These are phyloP conservation scores for Peromyscus nudipes DNA, from an alignment of 2,797 vertebrate species.

Conservation along the genomic window DNA sequence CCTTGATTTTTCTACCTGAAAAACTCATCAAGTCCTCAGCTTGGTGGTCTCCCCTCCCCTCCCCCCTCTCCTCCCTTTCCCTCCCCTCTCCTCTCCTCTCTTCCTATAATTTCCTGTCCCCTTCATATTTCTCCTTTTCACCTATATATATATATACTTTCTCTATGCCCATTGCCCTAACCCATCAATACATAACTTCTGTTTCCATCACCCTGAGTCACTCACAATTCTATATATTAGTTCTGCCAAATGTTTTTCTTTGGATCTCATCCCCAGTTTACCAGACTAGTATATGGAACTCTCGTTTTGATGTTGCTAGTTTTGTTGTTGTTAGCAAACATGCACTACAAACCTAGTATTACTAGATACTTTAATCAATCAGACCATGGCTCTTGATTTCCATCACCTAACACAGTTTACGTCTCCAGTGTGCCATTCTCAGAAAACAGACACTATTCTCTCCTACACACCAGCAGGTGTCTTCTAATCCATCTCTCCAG, in stretches of 20 bases:
- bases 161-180: background rate
- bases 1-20: background rate
- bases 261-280: background rate
- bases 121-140: too few species aligned
- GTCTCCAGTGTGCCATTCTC: background rate
- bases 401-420: background rate
- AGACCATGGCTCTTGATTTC: conserved; percentile 5
- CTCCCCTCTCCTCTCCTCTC: too few species aligned
- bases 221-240: background rate
- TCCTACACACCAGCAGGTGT: background rate
- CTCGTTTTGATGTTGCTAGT: background rate
- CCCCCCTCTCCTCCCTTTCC: too few species aligned
- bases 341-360: background rate
- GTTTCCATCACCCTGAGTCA: too few species aligned
- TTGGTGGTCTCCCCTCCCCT: background rate
- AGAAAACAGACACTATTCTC: background rate
- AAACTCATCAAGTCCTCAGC: background rate
- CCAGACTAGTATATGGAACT: background rate
- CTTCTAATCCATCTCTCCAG: background rate
- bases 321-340: background rate
- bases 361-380: background rate
- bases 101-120: background rate
- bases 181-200: background rate
- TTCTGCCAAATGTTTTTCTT: conserved; percentile 14
- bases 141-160: background rate